A percentile compares a stretch with the other conserved stretches of the same genome.
Conservation (phyloP, 1,140 invertebrate genomes). For the Potamilus streckersoni region DNA sequence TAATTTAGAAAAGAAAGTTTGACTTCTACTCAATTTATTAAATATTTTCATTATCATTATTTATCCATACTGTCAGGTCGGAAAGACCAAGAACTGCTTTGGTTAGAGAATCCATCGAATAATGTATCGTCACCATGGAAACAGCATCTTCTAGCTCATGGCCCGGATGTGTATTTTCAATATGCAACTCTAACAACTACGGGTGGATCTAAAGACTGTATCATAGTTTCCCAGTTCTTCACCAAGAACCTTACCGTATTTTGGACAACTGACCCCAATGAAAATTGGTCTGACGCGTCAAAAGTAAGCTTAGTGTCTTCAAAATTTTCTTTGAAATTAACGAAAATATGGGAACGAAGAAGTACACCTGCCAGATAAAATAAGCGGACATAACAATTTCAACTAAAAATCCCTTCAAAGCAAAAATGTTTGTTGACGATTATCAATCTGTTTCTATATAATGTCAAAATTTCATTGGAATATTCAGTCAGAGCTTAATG, state of each 20-base stretch:
- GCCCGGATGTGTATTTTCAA: slow-evolving; percentile 64
- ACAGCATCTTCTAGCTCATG: slow-evolving; percentile 57
- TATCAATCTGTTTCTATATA: no score
- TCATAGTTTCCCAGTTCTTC: slow-evolving; percentile 64
- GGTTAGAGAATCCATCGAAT: slow-evolving; percentile 62
- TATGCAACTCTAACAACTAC: slow-evolving; percentile 48
- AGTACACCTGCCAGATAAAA: no score
- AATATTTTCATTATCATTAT: no score
- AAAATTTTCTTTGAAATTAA: not conserved
- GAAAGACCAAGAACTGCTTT: slow-evolving; percentile 57
- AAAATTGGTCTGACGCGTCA: slow-evolving; percentile 56
- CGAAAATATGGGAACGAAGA: not conserved
- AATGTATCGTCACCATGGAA: slow-evolving; percentile 50
- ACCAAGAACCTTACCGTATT: slow-evolving; percentile 57
- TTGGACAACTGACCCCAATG: slow-evolving; percentile 55
- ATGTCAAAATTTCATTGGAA: no score
- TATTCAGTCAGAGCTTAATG: no score
- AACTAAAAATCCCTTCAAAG: no score
- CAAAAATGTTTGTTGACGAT: no score
- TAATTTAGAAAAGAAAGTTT: no score
- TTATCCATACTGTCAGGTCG: slow-evolving; percentile 26
- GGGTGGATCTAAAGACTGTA: slow-evolving; percentile 52
- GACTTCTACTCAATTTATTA: no score
- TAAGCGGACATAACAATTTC: no score
- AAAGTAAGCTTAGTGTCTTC: slow-evolving; percentile 39